A percentile compares a stretch with the other conserved stretches of the same genome.
These are phyloP conservation scores for Schizothorax lantsangensis DNA, from an alignment of 2,797 vertebrate species.

Conservation along the genomic window DNA sequence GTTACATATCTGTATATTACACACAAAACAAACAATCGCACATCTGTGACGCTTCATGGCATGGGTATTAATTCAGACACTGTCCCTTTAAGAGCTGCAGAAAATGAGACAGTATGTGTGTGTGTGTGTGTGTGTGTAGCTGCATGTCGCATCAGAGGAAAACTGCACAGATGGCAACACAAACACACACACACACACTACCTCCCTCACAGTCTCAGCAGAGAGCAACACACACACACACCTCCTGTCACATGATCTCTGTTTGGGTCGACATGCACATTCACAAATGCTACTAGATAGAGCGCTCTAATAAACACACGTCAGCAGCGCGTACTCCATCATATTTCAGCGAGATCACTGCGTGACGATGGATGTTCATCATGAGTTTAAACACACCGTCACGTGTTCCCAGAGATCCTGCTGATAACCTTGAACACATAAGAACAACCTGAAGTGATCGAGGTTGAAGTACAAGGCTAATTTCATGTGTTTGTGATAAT, in stretches of 20 bases:
- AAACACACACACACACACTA: constrained; percentile 13
- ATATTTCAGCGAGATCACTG: neutral
- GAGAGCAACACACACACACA: constrained; percentile 30
- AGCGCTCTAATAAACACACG: neutral
- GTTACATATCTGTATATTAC: neutral
- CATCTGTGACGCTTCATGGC: constrained; percentile 24
- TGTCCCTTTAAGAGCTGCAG: constrained; percentile 13
- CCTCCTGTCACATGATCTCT: constrained; percentile 11
- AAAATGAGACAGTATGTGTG: neutral
- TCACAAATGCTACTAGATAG: neutral
- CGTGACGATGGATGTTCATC: neutral
- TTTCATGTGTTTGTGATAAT: neutral
- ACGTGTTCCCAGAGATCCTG: neutral
- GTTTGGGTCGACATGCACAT: constrained; percentile 17
- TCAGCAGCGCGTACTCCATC: neutral
- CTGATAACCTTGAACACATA: neutral
- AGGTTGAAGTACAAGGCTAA: neutral
- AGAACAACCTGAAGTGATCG: neutral
- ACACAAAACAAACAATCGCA: constrained; percentile 16
- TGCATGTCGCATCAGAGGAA: constrained; percentile 16
- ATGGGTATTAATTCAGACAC: neutral
- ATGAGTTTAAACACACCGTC: neutral
- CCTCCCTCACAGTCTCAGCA: constrained; percentile 29
- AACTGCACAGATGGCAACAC: constrained; percentile 38
- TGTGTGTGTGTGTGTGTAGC: constrained; percentile 29